These are phyloP conservation scores for Tauraco erythrolophus DNA, from an alignment of 2,113 vertebrate species.

Conservation along the genomic window DNA sequence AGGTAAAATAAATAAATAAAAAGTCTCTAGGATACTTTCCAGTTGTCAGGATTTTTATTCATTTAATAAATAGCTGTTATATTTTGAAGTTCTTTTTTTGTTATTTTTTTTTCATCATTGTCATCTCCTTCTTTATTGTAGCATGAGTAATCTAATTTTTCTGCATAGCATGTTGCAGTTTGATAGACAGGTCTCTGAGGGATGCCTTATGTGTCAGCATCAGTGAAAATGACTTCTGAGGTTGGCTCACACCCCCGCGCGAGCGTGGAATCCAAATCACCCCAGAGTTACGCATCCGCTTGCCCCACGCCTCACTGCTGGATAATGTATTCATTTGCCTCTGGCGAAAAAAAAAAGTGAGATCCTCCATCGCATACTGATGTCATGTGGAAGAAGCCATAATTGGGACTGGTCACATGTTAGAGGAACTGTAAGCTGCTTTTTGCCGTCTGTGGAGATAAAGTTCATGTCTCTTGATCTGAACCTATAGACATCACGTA, in stretches of 20 bases:
- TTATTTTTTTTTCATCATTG: not conserved
- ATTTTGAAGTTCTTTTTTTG: conserved; percentile 31
- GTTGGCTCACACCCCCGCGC: conserved; percentile 68
- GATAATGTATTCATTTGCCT: conserved; percentile 81
- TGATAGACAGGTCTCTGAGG: conserved; percentile 77
- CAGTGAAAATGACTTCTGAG: conserved; percentile 76
- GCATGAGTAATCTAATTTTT: conserved; percentile 77
- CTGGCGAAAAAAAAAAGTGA: conserved; percentile 66
- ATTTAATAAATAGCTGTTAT: conserved; percentile 40
- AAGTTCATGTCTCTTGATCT: not conserved
- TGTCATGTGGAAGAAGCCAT: conserved; percentile 50
- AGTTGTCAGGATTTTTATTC: not conserved
- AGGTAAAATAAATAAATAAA: not conserved
- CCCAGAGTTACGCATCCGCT: conserved; percentile 45
- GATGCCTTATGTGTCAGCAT: conserved; percentile 69
- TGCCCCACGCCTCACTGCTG: conserved; percentile 61
- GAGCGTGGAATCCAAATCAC: conserved; percentile 74
- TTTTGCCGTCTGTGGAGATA: not conserved
- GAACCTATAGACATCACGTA: not conserved
- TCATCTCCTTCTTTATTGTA: conserved; percentile 45
- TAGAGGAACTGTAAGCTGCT: not conserved
- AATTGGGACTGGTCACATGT: conserved; percentile 59
- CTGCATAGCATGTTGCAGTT: conserved; percentile 67
- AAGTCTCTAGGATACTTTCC: not conserved
- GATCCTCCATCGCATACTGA: conserved; percentile 71